Evolutionary conservation across 2,888 invertebrate genomes (phyloP).

Genomic region (Calliphora vomitoria): DNA sequence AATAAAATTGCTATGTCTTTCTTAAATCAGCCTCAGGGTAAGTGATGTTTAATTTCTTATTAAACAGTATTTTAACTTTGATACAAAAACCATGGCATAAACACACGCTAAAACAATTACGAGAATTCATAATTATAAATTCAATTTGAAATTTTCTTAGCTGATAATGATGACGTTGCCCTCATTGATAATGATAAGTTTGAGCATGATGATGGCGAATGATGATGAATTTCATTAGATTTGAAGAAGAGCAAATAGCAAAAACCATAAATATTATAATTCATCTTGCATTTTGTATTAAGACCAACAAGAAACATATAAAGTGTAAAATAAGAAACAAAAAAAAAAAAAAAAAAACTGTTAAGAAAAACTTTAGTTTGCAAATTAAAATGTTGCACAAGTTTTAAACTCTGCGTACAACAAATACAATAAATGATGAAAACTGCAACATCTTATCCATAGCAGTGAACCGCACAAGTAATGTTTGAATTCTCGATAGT

Average conservation of each 20-base stretch:
- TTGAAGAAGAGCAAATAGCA: conserved; percentile 27
- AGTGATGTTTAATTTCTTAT: conserved; percentile 68
- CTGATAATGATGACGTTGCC: conserved; percentile 26
- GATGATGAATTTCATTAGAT: conserved; percentile 59
- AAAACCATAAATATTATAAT: conserved; percentile 22
- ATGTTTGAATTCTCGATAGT: not conserved
- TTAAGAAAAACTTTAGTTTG: conserved; percentile 55
- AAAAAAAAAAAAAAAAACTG: not conserved
- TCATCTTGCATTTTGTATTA: conserved; percentile 40
- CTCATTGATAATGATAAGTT: not conserved
- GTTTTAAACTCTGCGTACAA: not conserved
- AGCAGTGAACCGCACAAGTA: too few species aligned
- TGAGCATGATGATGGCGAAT: conserved; percentile 1
- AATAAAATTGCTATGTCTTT: not conserved
- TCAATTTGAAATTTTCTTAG: conserved; percentile 55
- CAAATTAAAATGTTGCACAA: conserved; percentile 67
- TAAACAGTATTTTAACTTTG: conserved; percentile 71
- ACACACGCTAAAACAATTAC: conserved; percentile 62
- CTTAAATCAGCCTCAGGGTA: conserved; percentile 29
- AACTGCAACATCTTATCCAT: conserved; percentile 44
- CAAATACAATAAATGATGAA: conserved; percentile 42
- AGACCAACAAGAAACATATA: conserved; percentile 37
- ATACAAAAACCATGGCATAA: conserved; percentile 29
- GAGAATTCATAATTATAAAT: conserved; percentile 67
- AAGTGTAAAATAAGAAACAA: conserved; percentile 1